These are phyloP conservation scores for Saccostrea glomerata DNA, from an alignment of 1,140 invertebrate genomes.

Conservation along the genomic window DNA sequence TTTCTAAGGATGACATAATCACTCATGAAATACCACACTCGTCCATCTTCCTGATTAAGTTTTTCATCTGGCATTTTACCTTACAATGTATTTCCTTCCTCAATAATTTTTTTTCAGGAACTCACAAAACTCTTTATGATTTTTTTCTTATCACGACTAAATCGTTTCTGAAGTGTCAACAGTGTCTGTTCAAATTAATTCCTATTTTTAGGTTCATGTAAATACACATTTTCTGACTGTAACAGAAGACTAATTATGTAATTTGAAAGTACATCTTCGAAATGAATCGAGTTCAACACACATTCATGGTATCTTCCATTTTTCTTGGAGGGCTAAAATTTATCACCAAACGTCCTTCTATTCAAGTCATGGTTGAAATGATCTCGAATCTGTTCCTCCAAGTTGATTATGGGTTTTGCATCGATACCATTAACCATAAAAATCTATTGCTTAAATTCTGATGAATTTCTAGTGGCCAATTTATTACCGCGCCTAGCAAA, in stretches of 20 bases:
- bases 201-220: too few species aligned
- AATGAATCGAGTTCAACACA: slow-evolving; percentile 36
- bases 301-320: slow-evolving; percentile 29
- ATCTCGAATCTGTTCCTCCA: slow-evolving; percentile 42
- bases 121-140: slow-evolving; percentile 45
- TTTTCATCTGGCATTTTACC: background rate
- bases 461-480: slow-evolving; percentile 34
- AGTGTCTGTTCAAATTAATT: too few species aligned
- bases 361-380: slow-evolving; percentile 45
- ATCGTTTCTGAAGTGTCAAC: background rate
- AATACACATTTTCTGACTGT: too few species aligned
- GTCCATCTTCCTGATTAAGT: background rate
- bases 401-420: background rate
- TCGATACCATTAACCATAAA: slow-evolving; percentile 31
- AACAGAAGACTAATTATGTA: background rate
- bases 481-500: slow-evolving; percentile 48
- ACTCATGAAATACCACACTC: slow-evolving; percentile 61
- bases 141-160: slow-evolving; percentile 44
- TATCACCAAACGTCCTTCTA: slow-evolving; percentile 38
- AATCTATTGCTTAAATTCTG: background rate
- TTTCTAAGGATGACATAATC: slow-evolving; percentile 56
- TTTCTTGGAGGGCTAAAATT: background rate
- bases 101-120: slow-evolving; percentile 51
- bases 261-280: slow-evolving; percentile 37
- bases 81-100: slow-evolving; percentile 39